phyloP scores from a whole-genome alignment of 2,797 vertebrate genomes.

The Poeciliopsis paucimaculata region DNA sequence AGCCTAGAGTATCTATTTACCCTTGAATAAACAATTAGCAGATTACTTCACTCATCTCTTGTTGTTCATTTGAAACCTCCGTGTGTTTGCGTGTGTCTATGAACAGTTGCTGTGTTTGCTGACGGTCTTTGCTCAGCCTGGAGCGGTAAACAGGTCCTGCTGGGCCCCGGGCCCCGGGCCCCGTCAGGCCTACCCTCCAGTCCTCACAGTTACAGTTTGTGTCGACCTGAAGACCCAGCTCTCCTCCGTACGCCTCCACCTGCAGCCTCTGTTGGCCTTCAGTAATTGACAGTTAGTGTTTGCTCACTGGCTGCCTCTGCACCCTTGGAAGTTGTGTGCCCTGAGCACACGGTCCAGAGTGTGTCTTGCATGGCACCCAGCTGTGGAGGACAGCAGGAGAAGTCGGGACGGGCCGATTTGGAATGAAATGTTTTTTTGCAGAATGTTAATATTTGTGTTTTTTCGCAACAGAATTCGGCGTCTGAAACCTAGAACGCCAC shows the following conservation, averaged over 20 bases:
- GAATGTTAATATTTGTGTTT: neutral
- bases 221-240: constrained; percentile 38
- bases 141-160: constrained; percentile 63
- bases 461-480: neutral
- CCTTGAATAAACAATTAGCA: neutral
- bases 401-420: constrained; percentile 26
- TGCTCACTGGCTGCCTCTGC: constrained; percentile 56
- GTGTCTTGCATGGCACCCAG: constrained; percentile 65
- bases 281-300: constrained; percentile 74
- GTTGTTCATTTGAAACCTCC: neutral
- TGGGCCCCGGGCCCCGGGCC: constrained; percentile 40
- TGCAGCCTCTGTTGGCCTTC: constrained; percentile 74
- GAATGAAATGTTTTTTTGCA: neutral
- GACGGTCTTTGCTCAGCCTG: constrained; percentile 71
- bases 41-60: constrained; percentile 1
- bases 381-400: constrained; percentile 63
- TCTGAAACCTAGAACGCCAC: constrained; percentile 2
- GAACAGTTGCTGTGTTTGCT: constrained; percentile 60
- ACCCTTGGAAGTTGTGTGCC: constrained; percentile 71
- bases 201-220: constrained; percentile 8
- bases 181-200: constrained; percentile 6
- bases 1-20: neutral
- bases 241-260: constrained; percentile 46
- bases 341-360: constrained; percentile 78
- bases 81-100: constrained; percentile 41